Percentiles rank a stretch among this genome's conserved stretches.
Evolutionary conservation across 2,888 invertebrate species (phyloP).

Genomic region (Erebia ligea): DNA sequence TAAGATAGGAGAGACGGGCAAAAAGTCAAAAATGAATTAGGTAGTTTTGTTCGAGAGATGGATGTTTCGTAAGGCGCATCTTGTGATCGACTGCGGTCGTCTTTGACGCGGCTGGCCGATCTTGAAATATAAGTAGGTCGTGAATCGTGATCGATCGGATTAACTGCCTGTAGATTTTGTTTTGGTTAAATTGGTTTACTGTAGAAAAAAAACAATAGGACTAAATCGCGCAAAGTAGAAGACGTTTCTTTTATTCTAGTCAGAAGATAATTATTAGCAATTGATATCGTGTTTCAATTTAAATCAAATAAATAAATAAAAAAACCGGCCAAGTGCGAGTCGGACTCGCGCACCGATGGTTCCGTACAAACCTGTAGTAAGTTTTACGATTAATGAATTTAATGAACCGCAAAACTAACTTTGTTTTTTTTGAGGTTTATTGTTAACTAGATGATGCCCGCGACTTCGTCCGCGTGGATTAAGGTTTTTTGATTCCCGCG

Average conservation of each 20-base stretch:
- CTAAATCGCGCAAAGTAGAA: no score
- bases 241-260: no score
- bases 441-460: no score
- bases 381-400: no score
- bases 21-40: constrained; percentile 43
- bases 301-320: no score
- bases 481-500: no score
- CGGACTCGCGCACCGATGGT: no score
- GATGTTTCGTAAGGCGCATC: constrained; percentile 37
- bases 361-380: no score
- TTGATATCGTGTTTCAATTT: neutral
- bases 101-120: constrained; percentile 36
- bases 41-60: constrained; percentile 29
- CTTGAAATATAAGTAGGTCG: constrained; percentile 31
- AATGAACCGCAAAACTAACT: no score
- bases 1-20: constrained; percentile 51
- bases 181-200: constrained; percentile 9
- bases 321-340: no score
- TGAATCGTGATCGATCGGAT: constrained; percentile 29
- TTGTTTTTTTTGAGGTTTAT: no score
- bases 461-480: no score
- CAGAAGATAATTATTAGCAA: neutral
- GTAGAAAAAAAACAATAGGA: neutral
- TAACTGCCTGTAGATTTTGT: constrained; percentile 19
- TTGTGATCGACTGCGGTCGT: constrained; percentile 35